Conservation (phyloP, 2,113 vertebrate genomes). For the Platysteira castanea region DNA sequence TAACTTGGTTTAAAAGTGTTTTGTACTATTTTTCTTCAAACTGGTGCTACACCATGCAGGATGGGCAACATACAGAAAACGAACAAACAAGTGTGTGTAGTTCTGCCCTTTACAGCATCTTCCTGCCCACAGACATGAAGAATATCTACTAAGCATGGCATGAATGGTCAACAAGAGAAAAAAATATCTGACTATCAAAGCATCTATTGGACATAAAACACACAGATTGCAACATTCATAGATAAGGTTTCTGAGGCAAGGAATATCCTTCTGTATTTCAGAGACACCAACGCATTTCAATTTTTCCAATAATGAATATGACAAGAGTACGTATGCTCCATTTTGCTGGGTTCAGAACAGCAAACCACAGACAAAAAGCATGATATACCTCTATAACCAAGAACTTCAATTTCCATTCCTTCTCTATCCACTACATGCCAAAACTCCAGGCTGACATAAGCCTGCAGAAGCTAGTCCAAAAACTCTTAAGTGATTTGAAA, state of each 20-base stretch:
- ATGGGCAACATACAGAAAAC: background rate
- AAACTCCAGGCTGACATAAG: fast-evolving
- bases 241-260: background rate
- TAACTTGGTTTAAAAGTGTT: background rate
- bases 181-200: background rate
- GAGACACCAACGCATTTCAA: background rate
- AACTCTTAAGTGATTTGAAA: background rate
- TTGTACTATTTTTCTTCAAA: background rate
- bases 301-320: background rate
- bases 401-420: background rate
- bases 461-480: background rate
- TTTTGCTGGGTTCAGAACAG: background rate
- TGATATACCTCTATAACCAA: fast-evolving
- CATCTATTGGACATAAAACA: too few species aligned
- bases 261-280: background rate
- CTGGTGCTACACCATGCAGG: background rate
- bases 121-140: background rate
- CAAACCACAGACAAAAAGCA: background rate
- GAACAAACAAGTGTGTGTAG: background rate
- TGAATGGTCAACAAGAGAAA: background rate
- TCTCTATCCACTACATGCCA: background rate
- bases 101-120: background rate
- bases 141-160: background rate
- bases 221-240: background rate
- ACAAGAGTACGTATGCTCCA: background rate